Base-by-base conservation (phyloP, 1,140 invertebrate species). In the Maconellicoccus hirsutus region DNA sequence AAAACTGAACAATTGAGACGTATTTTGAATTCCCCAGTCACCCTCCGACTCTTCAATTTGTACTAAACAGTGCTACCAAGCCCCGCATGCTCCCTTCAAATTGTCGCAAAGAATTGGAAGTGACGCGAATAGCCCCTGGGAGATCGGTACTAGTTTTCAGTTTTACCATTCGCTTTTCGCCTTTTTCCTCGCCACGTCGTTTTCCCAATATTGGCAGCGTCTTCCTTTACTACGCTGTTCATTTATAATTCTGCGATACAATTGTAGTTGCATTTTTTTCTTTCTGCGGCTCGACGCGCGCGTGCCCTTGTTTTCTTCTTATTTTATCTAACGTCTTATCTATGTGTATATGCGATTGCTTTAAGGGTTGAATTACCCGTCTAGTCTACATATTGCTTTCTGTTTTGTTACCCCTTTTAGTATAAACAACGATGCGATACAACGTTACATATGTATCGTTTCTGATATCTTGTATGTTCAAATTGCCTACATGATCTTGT, bases 321-420 rank as follows among this genome's bases (percentile, higher is more conserved):
- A 66, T 66, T 66, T 26, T 66, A 66, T 66, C 10, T 66, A 66
- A 25, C 21, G 61, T 66, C 61, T 66, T 66, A 66, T 66, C 61
- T 66, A 59, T 33, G 42, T 19, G 16, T 52, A 52, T 52, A 16
- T 52, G 42, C 61, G 61, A 66, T 66, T 66, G 61, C 61, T 66
- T 66, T 66, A 66, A 66, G 61, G 61, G 61, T 66, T 66, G 61
- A 66, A 66, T 66, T 66, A 66, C 61, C 61, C 61, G 61, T 66
- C 61, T 66, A 25, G 61, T 66, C 61, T 66, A 66, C 61, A 66
- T 66, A 66, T 66, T 66, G 61, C 61, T n/a, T 59, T 59, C 52
- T 66, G 61, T 25, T 66, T 26, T n/a, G 16, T 59, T 66, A 66
- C 61, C 61, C 61, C 25, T 66, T 66, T 66, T 66, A 25, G 7